These are phyloP conservation scores for Melipona beecheii DNA, from an alignment of 2,888 invertebrate species.

Conservation along the genomic window DNA sequence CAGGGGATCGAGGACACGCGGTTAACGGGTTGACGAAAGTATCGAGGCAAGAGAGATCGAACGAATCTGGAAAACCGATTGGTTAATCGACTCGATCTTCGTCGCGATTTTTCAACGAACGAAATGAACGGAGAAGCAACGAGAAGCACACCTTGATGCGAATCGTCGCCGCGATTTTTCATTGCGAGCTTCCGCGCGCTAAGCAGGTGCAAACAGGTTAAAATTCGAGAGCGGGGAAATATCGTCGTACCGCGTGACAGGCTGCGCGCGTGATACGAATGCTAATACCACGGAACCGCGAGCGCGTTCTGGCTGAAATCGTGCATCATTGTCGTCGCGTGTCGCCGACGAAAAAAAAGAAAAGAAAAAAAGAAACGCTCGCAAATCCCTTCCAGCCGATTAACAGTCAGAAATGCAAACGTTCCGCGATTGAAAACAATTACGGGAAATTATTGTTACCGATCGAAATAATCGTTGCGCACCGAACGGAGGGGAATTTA, in stretches of 20 bases:
- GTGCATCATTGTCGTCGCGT: slow-evolving; percentile 37
- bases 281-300: slow-evolving; percentile 18
- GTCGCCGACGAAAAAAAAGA: slow-evolving; percentile 11
- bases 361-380: not conserved
- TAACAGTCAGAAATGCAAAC: slow-evolving; percentile 34
- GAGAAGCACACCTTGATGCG: too few relatives aligned
- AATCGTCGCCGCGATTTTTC: not conserved
- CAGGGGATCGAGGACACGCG: not conserved
- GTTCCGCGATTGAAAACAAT: slow-evolving; percentile 33
- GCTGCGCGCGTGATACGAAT: slow-evolving; percentile 23
- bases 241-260: slow-evolving; percentile 5
- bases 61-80: not conserved
- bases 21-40: not conserved
- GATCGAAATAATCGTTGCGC: slow-evolving; percentile 25
- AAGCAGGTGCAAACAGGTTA: not conserved
- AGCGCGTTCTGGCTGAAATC: not conserved
- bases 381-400: slow-evolving; percentile 46
- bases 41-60: not conserved
- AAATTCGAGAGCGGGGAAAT: slow-evolving; percentile 3
- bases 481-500: slow-evolving; percentile 3
- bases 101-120: not conserved
- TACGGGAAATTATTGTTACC: slow-evolving; percentile 37
- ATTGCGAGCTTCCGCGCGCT: not conserved
- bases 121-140: not conserved
- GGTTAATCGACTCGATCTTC: not conserved